phyloP scores from a whole-genome alignment of 2,888 invertebrate species.

The Ornithoptera alexandrae region DNA sequence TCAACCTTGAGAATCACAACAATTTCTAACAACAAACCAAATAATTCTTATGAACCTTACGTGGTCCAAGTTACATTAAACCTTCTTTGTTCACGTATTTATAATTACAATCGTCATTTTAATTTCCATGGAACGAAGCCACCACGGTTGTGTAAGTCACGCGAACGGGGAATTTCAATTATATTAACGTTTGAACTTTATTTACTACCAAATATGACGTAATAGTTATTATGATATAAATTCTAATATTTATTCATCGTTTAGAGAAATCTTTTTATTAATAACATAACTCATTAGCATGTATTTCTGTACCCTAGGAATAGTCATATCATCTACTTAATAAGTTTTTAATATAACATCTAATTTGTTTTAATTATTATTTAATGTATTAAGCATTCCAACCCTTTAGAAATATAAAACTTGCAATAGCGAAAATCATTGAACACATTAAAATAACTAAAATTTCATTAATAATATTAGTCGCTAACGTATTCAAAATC shows the following conservation, averaged over 20 bases:
- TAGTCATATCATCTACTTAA: not conserved
- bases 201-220: constrained; percentile 2
- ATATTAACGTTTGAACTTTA: not conserved
- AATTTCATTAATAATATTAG: too few species aligned
- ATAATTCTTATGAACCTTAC: not conserved
- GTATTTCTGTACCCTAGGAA: not conserved
- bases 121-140: constrained; percentile 7
- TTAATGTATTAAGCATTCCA: too few species aligned
- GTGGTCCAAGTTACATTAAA: not conserved
- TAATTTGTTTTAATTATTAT: too few species aligned
- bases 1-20: not conserved
- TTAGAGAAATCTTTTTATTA: not conserved
- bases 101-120: not conserved
- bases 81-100: not conserved
- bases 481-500: too few species aligned
- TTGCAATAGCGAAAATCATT: too few species aligned
- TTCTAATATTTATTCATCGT: not conserved
- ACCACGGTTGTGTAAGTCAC: constrained; percentile 4
- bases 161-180: constrained; percentile 5
- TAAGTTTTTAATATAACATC: not conserved
- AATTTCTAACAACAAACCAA: not conserved
- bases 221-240: not conserved
- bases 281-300: not conserved
- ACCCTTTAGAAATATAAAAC: too few species aligned
- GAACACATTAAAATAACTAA: too few species aligned